phyloP scores from a whole-genome alignment of 2,888 invertebrate species.

The Noctua janthina region DNA sequence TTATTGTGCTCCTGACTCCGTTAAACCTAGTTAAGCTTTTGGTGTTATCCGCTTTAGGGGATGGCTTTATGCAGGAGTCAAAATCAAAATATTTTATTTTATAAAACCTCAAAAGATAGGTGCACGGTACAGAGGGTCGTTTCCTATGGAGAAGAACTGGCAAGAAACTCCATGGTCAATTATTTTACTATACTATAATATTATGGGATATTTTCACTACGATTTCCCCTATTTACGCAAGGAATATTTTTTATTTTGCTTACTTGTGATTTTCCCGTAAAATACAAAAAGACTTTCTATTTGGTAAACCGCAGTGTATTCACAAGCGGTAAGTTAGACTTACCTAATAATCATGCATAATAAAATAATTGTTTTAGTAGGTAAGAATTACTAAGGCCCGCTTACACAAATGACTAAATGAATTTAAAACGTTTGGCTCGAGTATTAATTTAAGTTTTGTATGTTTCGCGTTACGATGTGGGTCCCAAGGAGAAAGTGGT shows the following conservation, averaged over 20 bases:
- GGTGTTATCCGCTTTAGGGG: slow-evolving; percentile 71
- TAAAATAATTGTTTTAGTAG: too few species aligned
- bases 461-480: too few species aligned
- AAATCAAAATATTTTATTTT: background rate
- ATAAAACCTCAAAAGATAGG: too few species aligned
- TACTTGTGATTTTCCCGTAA: background rate
- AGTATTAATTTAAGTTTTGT: too few species aligned
- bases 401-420: background rate
- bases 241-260: background rate
- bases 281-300: background rate
- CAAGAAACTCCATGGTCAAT: background rate
- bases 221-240: background rate
- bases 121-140: too few species aligned
- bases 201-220: background rate
- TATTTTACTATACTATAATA: background rate
- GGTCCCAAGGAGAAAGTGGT: too few species aligned
- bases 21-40: slow-evolving; percentile 79
- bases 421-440: background rate
- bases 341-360: background rate
- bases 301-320: background rate
- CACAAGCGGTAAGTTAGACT: too few species aligned
- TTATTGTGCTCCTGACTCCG: slow-evolving; percentile 81
- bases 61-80: slow-evolving; percentile 61
- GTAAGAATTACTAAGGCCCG: background rate
- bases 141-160: background rate